Conservation (phyloP, 2,797 vertebrate species). For the Etheostoma perlongum region DNA sequence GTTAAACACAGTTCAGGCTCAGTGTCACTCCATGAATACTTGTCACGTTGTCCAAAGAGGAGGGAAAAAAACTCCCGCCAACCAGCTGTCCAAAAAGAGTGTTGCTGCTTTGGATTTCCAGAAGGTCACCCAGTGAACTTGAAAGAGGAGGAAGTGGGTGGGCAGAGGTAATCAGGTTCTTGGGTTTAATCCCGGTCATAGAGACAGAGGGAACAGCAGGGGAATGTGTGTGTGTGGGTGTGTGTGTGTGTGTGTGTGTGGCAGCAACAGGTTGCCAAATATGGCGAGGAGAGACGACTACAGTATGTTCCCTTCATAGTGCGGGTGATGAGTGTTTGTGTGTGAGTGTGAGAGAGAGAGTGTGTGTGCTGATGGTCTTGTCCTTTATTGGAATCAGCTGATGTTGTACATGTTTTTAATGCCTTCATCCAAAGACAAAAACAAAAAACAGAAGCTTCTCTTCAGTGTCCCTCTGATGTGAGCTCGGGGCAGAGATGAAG, state of each 20-base stretch:
- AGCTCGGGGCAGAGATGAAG: no score
- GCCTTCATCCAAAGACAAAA: background rate
- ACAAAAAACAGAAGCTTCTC: background rate
- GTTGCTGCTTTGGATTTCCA: constrained; percentile 46
- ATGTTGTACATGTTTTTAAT: background rate
- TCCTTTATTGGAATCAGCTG: constrained; percentile 22
- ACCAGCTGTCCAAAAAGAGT: constrained; percentile 50
- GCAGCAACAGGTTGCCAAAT: constrained; percentile 68
- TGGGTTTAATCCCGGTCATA: constrained; percentile 62
- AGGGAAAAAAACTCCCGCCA: constrained; percentile 7
- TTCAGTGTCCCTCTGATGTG: background rate
- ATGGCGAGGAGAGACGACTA: constrained; percentile 65
- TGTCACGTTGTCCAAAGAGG: constrained; percentile 5
- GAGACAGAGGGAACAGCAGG: constrained; percentile 40
- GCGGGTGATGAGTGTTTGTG: constrained; percentile 2
- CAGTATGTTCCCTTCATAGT: constrained; percentile 35
- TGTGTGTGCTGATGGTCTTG: background rate
- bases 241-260: constrained; percentile 39
- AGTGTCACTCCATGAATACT: constrained; percentile 24
- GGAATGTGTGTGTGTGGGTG: constrained; percentile 51
- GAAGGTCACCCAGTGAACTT: constrained; percentile 66
- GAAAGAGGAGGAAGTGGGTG: constrained; percentile 14
- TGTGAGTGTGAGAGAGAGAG: background rate
- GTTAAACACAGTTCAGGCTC: constrained; percentile 17
- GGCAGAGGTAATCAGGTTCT: constrained; percentile 62